Evolutionary conservation across 2,797 vertebrate species (phyloP).

Genomic region (Cheirogaleus major): DNA sequence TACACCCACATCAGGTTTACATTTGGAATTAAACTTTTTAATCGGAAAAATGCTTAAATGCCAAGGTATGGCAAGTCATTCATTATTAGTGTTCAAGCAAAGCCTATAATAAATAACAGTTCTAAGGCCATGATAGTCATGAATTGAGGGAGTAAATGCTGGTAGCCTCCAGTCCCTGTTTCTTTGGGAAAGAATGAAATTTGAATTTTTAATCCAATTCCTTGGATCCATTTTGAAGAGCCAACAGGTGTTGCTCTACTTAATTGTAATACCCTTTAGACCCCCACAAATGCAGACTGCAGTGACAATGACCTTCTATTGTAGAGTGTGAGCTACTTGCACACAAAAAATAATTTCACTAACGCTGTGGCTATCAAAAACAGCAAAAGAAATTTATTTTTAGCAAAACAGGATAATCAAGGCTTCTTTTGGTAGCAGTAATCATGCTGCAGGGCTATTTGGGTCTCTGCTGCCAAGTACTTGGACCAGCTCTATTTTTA

Average conservation of each 20-base stretch:
- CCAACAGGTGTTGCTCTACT: not conserved
- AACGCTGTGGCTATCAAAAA: not conserved
- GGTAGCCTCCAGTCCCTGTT: not conserved
- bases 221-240: not conserved
- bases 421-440: not conserved
- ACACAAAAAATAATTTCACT: not conserved
- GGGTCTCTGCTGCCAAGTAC: not conserved
- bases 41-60: not conserved
- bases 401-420: not conserved
- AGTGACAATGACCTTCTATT: not conserved
- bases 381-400: conserved; percentile 20
- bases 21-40: not conserved
- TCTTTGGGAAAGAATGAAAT: conserved; percentile 34
- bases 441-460: not conserved
- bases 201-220: not conserved
- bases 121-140: not conserved
- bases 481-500: not conserved
- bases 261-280: not conserved
- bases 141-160: not conserved
- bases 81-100: not conserved
- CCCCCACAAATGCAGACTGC: not conserved
- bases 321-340: not conserved
- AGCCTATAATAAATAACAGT: not conserved
- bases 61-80: not conserved
- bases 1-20: not conserved